Evolutionary conservation across 2,797 vertebrate genomes (phyloP).

Genomic region (Hapalemur alaotrensis): DNA sequence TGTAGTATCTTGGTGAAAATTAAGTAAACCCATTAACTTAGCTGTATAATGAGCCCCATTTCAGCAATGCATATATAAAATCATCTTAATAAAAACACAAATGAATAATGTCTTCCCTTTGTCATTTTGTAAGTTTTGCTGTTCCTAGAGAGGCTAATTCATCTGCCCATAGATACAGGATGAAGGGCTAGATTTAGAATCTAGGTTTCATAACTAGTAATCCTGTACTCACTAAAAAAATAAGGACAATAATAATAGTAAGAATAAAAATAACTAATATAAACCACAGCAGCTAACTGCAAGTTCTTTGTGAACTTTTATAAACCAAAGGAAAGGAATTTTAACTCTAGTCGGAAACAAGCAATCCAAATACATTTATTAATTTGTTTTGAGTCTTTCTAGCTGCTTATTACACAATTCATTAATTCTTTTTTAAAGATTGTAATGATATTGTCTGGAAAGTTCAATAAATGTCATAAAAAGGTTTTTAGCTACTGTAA

Average conservation of each 20-base stretch:
- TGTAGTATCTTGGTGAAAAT: neutral
- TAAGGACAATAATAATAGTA: neutral
- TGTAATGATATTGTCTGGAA: neutral
- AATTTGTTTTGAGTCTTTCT: slow-evolving; percentile 33
- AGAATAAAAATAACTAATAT: neutral
- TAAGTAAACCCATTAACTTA: neutral
- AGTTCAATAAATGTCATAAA: slow-evolving; percentile 13
- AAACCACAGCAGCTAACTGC: neutral
- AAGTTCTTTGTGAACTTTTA: slow-evolving; percentile 27
- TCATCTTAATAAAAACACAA: slow-evolving; percentile 8
- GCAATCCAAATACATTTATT: slow-evolving; percentile 14
- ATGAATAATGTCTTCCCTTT: neutral
- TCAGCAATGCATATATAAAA: neutral
- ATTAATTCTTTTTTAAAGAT: slow-evolving; percentile 7
- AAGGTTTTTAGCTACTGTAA: neutral
- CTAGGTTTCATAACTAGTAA: neutral
- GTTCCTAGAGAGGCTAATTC: neutral
- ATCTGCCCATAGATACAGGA: neutral
- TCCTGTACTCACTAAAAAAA: slow-evolving; percentile 7
- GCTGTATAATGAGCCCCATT: neutral
- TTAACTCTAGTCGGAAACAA: slow-evolving; percentile 1
- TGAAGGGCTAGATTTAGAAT: neutral
- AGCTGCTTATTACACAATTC: neutral
- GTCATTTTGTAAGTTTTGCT: neutral
- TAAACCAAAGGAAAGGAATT: slow-evolving; percentile 9